These are phyloP conservation scores for Chalcosyrphus nemorum DNA, from an alignment of 2,888 invertebrate genomes.

Conservation along the genomic window DNA sequence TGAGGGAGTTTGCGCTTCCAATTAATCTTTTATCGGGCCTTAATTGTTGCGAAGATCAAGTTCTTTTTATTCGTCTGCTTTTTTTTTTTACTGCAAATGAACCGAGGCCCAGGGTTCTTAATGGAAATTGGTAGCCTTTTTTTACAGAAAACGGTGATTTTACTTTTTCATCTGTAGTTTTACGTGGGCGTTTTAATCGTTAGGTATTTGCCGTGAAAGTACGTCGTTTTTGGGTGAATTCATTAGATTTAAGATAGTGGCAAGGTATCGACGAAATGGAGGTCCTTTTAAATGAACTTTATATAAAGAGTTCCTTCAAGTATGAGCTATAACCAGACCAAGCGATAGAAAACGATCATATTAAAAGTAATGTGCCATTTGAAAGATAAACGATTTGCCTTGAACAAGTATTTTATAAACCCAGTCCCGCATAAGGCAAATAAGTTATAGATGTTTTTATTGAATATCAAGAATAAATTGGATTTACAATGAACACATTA, in stretches of 20 bases:
- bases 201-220: neutral
- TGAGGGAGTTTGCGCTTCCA: neutral
- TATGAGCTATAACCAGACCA: no score
- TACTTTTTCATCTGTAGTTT: neutral
- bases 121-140: neutral
- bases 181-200: neutral
- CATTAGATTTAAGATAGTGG: neutral
- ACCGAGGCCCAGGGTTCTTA: neutral
- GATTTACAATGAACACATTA: no score
- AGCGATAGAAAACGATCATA: no score
- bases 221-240: neutral
- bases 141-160: neutral
- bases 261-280: neutral
- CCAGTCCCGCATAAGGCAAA: no score
- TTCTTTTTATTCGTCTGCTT: no score
- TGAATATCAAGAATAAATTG: no score
- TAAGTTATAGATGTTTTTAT: no score
- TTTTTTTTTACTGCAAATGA: slow-evolving; percentile 12
- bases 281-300: neutral
- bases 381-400: no score
- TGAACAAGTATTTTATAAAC: no score
- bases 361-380: no score
- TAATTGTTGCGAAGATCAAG: slow-evolving; percentile 20
- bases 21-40: slow-evolving; percentile 39
- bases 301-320: no score